Evolutionary conservation across 2,888 invertebrate genomes (phyloP).

Genomic region (Drosophila suboccidentalis): DNA sequence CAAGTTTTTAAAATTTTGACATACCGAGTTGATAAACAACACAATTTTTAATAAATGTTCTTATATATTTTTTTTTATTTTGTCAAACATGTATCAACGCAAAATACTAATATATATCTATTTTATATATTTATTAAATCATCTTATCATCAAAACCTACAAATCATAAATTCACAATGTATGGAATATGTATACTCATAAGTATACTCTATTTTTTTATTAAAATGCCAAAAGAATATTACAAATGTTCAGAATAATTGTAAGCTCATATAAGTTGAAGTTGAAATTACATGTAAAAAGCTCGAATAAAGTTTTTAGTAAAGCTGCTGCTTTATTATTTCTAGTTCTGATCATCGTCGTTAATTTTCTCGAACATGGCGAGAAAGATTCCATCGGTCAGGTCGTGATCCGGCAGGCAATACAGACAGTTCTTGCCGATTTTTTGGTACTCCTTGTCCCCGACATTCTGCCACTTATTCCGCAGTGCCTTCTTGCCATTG

Average conservation of each 20-base stretch:
- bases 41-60: slow-evolving; percentile 52
- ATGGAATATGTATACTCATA: slow-evolving; percentile 35
- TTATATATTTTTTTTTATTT: slow-evolving; percentile 53
- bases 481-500: slow-evolving; percentile 88
- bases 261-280: slow-evolving; percentile 36
- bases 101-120: slow-evolving; percentile 39
- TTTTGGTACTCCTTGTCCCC: slow-evolving; percentile 89
- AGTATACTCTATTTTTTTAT: slow-evolving; percentile 20
- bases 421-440: slow-evolving; percentile 91
- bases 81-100: slow-evolving; percentile 34
- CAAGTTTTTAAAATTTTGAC: slow-evolving; percentile 64
- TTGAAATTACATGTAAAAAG: slow-evolving; percentile 40
- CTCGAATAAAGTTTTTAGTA: slow-evolving; percentile 55
- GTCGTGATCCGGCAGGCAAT: slow-evolving; percentile 91
- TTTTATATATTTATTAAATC: slow-evolving; percentile 54
- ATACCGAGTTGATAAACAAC: slow-evolving; percentile 41
- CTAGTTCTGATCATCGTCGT: slow-evolving; percentile 23
- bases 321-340: not conserved
- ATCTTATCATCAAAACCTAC: slow-evolving; percentile 29
- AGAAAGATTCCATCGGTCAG: slow-evolving; percentile 97
- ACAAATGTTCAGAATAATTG: slow-evolving; percentile 33
- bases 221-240: slow-evolving; percentile 31
- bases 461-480: slow-evolving; percentile 89
- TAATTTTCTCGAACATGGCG: slow-evolving; percentile 91
- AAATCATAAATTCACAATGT: slow-evolving; percentile 10